Evolutionary conservation across 2,113 vertebrate species (phyloP), one percentile per base, ranked within the genome.

Genomic region (Pao palembangensis): DNA sequence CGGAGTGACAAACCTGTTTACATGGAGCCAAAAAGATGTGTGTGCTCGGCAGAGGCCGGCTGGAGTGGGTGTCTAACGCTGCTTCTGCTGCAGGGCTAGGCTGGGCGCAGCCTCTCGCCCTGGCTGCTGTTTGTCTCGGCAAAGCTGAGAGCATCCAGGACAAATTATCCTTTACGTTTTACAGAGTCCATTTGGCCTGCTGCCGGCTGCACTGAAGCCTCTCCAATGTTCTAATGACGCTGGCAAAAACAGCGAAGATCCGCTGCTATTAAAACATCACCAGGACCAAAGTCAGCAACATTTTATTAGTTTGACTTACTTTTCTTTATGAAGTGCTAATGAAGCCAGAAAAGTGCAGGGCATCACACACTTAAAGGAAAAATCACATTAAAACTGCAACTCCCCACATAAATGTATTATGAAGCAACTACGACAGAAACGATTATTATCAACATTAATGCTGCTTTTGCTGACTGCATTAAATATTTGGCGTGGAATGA

Each of bases 171-270:
- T 77, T 70, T 74, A 71, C 68, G 63, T 70, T 78, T 65, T 59
- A 78, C 46, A 59, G 67, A 58, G 63, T 87, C 86, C 80, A 87
- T 89, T 86, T 89, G 88, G 88, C 88, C 62, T 49, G 67, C 48
- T 84, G 87, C 88, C 88, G 55, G 5, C 84, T 76, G 47, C 42
- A 69, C 78, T 71, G 58, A 47, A 82, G 65, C 67, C 78, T 75
- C 70, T 75, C 58, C 67, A 71, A 75, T 71, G 82, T 86, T 84
- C 82, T 82, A 82, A 17, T 86, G 82, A 86, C 75, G 85, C 78
- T 73, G 73, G 85, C 82, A 87, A 64, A 81, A 64, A 62, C 12
- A 58, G 43, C 62, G 46, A 13, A 65, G 69, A 78, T 78, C 77
- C 55, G 31, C 75, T 78, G 41, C 61, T 69, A 76, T 81, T 59